Evolutionary conservation across 2,888 invertebrate genomes (phyloP), one percentile per base, ranked within the genome.

Genomic region (Dione vanillae): DNA sequence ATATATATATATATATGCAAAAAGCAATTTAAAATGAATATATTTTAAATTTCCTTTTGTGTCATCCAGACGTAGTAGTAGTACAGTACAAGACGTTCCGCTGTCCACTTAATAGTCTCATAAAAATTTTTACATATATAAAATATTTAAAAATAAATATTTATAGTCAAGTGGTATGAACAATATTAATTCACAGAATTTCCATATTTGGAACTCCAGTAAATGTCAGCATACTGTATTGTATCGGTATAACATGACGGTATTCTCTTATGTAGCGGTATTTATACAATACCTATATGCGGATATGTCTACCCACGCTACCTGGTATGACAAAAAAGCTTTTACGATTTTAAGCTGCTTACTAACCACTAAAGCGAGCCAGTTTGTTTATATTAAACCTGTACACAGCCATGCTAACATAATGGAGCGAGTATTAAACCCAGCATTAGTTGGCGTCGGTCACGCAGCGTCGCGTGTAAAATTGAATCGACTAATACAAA

Each of bases 381-480:
- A 45, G 72, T 58, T 64, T 70, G 67, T 67, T 54, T 65, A 66
- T 41, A 40, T 58, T 58, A 74, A 69, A 69, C 59, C 65, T 69
- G 69, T 49, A 67, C 64, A 66, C 45, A 64, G 51, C 52, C 61
- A 56, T 56, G 40, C 51, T 61, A 64, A 70, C 64, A 61, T 67
- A 70, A 70, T 70, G 45, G 59, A 70, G 49, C 58, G 64, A 72
- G 35, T 69, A 69, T 62, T 65, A 67, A 64, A 69, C 20, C 69
- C 40, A 66, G 65, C 45, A 68, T 69, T 71, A 71, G 74, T 52
- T 69, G 54, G 51, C 67, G 41, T 47, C 40, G 69, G 69, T 71
- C 74, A 74, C 74, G 74, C 67, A 69, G 66, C 11, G 20, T 74
- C 58, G 74, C 74, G 71, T 74, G 74, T 71, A 37, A 35, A 62